Conservation (phyloP, 2,888 invertebrate species). For the Campoletis raptor region DNA sequence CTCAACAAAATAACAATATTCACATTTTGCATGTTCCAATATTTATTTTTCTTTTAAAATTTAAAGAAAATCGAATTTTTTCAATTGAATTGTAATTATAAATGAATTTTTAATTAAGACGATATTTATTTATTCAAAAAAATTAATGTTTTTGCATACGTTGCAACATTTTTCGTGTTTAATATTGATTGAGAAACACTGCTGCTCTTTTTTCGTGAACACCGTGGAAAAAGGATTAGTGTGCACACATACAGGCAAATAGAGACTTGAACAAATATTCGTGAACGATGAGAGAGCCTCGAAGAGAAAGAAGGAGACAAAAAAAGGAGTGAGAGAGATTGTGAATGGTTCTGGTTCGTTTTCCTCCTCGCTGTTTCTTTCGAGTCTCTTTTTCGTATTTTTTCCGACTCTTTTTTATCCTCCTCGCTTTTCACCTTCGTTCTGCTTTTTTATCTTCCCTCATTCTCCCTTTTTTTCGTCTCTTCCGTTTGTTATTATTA, state of each 20-base stretch:
- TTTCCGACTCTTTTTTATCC: neutral
- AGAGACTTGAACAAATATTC: slow-evolving; percentile 11
- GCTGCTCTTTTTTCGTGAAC: slow-evolving; percentile 69
- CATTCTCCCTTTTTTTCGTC: slow-evolving; percentile 39
- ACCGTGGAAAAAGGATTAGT: slow-evolving; percentile 49
- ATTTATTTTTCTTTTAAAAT: too few relatives aligned
- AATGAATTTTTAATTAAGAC: too few relatives aligned
- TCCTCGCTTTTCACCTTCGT: neutral
- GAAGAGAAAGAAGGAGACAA: slow-evolving; percentile 19
- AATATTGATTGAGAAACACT: slow-evolving; percentile 64
- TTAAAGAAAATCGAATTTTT: too few relatives aligned
- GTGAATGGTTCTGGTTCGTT: slow-evolving; percentile 68
- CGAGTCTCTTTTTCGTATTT: neutral
- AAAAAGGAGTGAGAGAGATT: slow-evolving; percentile 49
- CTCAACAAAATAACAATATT: neutral
- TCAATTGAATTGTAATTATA: too few relatives aligned
- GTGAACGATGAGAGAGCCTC: slow-evolving; percentile 18
- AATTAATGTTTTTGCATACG: too few relatives aligned
- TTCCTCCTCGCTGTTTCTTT: slow-evolving; percentile 2
- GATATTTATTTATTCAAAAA: too few relatives aligned
- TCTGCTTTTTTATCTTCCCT: neutral
- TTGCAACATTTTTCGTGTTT: neutral
- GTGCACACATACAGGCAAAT: slow-evolving; percentile 1
- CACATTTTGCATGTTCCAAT: too few relatives aligned
- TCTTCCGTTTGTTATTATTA: slow-evolving; percentile 49